Base-by-base conservation (phyloP, 2,113 vertebrate species). In the Larimichthys crocea region DNA sequence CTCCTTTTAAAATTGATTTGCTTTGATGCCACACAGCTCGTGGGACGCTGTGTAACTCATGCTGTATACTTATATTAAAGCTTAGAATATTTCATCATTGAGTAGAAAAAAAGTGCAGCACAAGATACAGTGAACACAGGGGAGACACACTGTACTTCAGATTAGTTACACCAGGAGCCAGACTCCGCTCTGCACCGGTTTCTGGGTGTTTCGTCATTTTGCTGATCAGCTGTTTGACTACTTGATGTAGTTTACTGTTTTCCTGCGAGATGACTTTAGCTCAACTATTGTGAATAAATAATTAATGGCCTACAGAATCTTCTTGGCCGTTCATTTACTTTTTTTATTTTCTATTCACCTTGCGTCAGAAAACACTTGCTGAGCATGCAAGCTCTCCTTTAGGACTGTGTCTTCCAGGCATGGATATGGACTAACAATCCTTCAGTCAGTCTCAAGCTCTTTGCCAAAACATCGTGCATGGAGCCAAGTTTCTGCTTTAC, bases 201-300 rank as follows among this genome's bases (percentile, higher is more conserved):
- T 90, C 92, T 76, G 57, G 19, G 11, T 64, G 62, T 93, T 92
- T 91, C 92, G 4, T 93, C 92, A 93, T 90, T 87, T 83, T 80
- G 78, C 88, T 78, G 79, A 92, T 91, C 88, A 87, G 89, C 86
- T 87, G 79, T 88, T 88, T 85, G 10, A 61, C 75, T 70, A 3
- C 56, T 71, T 62, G 70, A 65, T 80, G 76, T 44, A 63, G 59
- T 80, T 84, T 55, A 29, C 56, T 49, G 24, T 53, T 70, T 83
- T 69, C 71, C 61, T 44, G 6, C 53, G 69, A 53, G 74, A 79
- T 73, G 79, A 85, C n/a, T 74, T 76, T 50, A 20, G 53, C 29
- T 82, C 14, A 73, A 70, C 79, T 77, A 4, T 59, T 75, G 24
- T 60, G 65, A 77, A 73, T 63, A 62, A 61, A 26, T 15, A 67